Conservation (phyloP, 37 sponge, comb jelly and placozoan species). For the Chondrosia reniformis region DNA sequence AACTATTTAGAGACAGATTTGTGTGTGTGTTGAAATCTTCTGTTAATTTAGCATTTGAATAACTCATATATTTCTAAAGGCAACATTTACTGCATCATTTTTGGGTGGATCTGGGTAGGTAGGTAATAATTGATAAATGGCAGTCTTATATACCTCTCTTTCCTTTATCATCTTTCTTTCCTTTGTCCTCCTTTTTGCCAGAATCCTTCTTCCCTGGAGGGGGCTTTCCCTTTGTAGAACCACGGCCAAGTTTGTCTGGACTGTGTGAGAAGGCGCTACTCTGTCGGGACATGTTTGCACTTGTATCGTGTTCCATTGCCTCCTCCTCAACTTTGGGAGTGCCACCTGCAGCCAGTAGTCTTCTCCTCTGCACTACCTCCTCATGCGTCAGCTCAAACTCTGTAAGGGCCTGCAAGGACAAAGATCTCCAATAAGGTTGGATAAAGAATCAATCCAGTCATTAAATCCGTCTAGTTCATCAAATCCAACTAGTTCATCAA, state of each 20-base stretch:
- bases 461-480: too few species aligned
- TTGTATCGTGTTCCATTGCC: neutral
- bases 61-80: too few species aligned
- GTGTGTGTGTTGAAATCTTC: too few species aligned
- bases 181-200: conserved; percentile 29
- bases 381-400: conserved; percentile 55
- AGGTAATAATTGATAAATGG: too few species aligned
- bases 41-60: too few species aligned
- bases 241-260: neutral
- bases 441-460: too few species aligned
- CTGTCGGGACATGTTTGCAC: neutral
- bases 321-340: conserved; percentile 19
- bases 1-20: too few species aligned
- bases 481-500: too few species aligned
- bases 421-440: too few species aligned
- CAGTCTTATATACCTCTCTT: too few species aligned
- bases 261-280: neutral
- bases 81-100: too few species aligned
- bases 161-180: conserved; percentile 6
- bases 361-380: conserved; percentile 57
- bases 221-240: conserved; percentile 8
- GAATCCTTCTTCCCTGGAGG: conserved; percentile 16
- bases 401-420: neutral
- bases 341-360: conserved; percentile 11
- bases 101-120: too few species aligned